Percentiles rank a stretch among this genome's conserved stretches.
Evolutionary conservation across 2,888 invertebrate species (phyloP).

Genomic region (Tethea ocularis): DNA sequence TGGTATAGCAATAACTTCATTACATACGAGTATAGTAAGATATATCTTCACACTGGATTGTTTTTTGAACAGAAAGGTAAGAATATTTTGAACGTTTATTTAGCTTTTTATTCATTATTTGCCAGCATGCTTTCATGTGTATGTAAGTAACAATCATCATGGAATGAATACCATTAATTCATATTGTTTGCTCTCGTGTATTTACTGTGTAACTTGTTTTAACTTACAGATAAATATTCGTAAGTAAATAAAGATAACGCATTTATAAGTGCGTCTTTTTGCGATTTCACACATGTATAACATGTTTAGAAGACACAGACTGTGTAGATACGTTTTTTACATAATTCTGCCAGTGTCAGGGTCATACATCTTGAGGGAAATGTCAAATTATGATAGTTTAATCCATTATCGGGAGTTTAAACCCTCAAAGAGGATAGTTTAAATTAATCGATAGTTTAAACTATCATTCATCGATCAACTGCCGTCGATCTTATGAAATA

Average conservation of each 20-base stretch:
- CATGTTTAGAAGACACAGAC: no score
- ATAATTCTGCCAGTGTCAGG: no score
- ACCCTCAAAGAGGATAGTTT: no score
- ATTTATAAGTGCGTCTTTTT: neutral
- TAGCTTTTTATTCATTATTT: constrained; percentile 54
- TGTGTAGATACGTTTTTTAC: no score
- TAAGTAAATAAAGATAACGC: constrained; percentile 9
- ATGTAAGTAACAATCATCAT: constrained; percentile 24
- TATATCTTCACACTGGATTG: neutral
- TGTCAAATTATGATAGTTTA: no score
- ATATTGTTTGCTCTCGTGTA: constrained; percentile 2
- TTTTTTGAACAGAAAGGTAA: constrained; percentile 42
- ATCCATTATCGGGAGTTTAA: no score
- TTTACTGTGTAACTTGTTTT: neutral
- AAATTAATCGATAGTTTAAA: no score
- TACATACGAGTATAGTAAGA: neutral
- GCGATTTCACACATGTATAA: neutral
- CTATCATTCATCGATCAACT: no score
- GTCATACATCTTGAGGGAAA: no score
- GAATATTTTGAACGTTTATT: constrained; percentile 32
- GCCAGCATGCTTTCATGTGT: constrained; percentile 54
- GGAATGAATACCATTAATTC: constrained; percentile 14
- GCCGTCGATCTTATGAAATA: no score
- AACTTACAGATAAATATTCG: constrained; percentile 8
- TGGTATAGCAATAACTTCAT: neutral